Base-by-base conservation (phyloP, 2,888 invertebrate genomes). In the Drosophila mayaguana region DNA sequence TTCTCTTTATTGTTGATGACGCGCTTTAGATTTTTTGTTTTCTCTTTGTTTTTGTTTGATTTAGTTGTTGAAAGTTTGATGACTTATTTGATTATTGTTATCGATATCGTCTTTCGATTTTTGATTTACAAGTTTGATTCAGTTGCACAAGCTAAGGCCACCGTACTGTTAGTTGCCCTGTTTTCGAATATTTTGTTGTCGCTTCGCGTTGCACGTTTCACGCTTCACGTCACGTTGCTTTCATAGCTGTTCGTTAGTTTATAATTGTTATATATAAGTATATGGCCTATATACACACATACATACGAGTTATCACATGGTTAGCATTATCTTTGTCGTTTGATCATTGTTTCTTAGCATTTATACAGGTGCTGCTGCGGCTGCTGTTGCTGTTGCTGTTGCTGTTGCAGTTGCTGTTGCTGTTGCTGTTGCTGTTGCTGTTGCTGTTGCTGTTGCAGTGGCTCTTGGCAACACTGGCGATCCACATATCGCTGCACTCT, bases 121-220 rank as follows among this genome's bases (percentile, higher is more conserved):
- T 71, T 72, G 56, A 67, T 80, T 57, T 71, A 32, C 54, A 76
- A 55, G 71, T 75, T 82, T 64, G 62, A 76, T 81, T 83, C 84
- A 84, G 90, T 84, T 90, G 78, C 90, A 84, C 84, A 75, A 90
- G 72, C 81, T 90, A 84, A 90, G 90, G 90, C 89, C 84, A 89
- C 90, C 74, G 59, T 70, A 28, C 28, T 28, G 50, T 63, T 74
- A 83, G 81, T 75, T 66, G 68, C 75, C 83, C 75, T 71, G 67
- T 72, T 83, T 65, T 83, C 50, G 60, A 56, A 25, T 54, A 20
- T 36, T 36, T 16, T 20, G 2, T 14, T 7, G 18, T 20, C 20
- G 28, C 20, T 18, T 50, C 2, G 2, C 5, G 22, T 11, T 3
- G 3, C 12, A n/a, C 34, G 34, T 34, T 34, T 34, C 36, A 36